Evolutionary conservation across 2,797 vertebrate genomes (phyloP), one percentile per base, ranked within the genome.

Genomic region (Halcyon leucocephala): DNA sequence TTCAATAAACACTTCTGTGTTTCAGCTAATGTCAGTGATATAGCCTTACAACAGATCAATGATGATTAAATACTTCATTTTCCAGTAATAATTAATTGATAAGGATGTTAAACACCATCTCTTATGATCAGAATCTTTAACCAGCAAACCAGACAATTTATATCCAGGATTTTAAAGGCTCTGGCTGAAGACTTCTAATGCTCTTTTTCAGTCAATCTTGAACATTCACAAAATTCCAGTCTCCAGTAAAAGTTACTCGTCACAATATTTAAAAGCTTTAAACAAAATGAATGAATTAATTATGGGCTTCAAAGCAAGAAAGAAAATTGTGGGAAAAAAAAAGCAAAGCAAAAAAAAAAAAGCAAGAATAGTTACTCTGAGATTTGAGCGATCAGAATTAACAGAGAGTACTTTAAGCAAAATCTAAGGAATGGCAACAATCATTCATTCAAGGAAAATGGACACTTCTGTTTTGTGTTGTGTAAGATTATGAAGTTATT

Each of bases 31-130:
- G 48, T 60, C 67, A 85, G 81, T 37, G 58, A 83, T 69, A 62
- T 58, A 92, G 39, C 22, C 3, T 6, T 79, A 52, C 9, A 10
- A 62, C 35, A 86, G 51, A 89, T 94, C 88, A 66, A 90, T 96
- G 81, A 16, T 84, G 89, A 93, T 89, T 92, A 91, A 90, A 93
- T 61, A 74, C 67, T 77, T 80, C 35, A 77, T 93, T 93, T 95
- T 82, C 80, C 86, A 61, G 79, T 46, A 82, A 82, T 89, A 93
- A 80, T 82, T 90, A 94, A 91, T 93, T 88, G 41, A 87, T 93
- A 91, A 89, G 77, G 31, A 82, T 78, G 44, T 90, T 85, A 77
- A 89, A 81, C 60, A 77, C 12, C 11, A 8, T 41, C 67, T 80
- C 71, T 73, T 89, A 57, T 22, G 73, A 57, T 78, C 26, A 49